Evolutionary conservation across 2,113 vertebrate species (phyloP).

Genomic region (Gymnarchus niloticus): DNA sequence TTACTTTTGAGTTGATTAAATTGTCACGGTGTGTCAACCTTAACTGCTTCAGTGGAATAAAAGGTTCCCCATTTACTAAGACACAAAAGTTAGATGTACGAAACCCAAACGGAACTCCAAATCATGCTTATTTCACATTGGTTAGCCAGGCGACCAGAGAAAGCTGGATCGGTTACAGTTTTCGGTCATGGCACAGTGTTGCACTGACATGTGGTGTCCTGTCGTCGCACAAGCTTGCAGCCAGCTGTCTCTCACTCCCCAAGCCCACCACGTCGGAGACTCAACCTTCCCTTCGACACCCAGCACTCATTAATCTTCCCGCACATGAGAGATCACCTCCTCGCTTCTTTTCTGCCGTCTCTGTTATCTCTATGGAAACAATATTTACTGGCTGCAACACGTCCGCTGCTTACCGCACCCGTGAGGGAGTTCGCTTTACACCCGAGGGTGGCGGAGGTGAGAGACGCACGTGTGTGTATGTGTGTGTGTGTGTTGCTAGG

Average conservation of each 20-base stretch:
- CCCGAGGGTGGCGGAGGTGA: background rate
- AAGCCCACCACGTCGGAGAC: too few relatives aligned
- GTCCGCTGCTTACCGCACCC: background rate
- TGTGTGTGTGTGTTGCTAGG: too few relatives aligned
- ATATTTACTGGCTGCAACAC: slow-evolving; percentile 33
- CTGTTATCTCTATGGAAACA: slow-evolving; percentile 43
- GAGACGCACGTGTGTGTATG: background rate
- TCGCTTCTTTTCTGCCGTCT: slow-evolving; percentile 24
- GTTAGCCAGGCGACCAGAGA: too few relatives aligned
- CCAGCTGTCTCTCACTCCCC: slow-evolving; percentile 6
- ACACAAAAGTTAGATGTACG: background rate
- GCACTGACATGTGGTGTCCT: background rate
- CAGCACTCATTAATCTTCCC: slow-evolving; percentile 35
- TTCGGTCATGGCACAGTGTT: background rate
- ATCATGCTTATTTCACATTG: background rate
- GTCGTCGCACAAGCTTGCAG: background rate
- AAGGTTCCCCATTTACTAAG: background rate
- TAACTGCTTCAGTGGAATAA: background rate
- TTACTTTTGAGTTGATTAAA: background rate
- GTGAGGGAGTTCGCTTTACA: background rate
- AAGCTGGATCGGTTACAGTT: background rate
- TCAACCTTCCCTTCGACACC: background rate
- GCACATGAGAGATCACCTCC: slow-evolving; percentile 33
- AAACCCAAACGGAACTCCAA: background rate
- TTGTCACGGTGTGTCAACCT: background rate